Base-by-base conservation (phyloP, 2,797 vertebrate genomes). In the Coreius guichenoti region DNA sequence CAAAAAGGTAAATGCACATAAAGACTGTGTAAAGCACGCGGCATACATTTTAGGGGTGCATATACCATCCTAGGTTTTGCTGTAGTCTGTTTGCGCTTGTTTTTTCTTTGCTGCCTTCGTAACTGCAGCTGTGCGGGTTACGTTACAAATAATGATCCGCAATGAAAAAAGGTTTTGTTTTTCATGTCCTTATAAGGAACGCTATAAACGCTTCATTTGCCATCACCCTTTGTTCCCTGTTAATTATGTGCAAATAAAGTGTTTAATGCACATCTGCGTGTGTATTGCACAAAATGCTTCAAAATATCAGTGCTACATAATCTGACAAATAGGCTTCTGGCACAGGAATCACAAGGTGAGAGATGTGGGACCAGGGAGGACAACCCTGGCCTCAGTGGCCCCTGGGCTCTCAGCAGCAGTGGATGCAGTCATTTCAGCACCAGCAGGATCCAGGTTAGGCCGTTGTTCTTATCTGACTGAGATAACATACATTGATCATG, bases 331-430 rank as follows among this genome's bases (percentile, higher is more conserved):
- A 17, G 90, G 21, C 26, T 92, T 72, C 81, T 92, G 92, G 88
- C 74, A 85, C 84, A 85, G 83, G 74, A 72, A 89, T 82, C 75
- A 33, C 14, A 75, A 49, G 45, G 65, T 83, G 91, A 91, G 93
- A 93, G 93, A 99, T 99, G 98, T 99, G 98, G 98, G 98, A 99
- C 95, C 98, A 99, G 97, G 97, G 98, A 94, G 97, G 98, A 92
- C 98, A 99, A 86, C 98, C 98, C 94, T 99, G 98, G 98, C 97
- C 98, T 91, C 98, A 99, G 89, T 99, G 98, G 98, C 98, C 98
- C 92, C 93, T 99, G 94, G 98, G 98, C 94, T 80, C 84, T 23
- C 98, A 99, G 90, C 98, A 99, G 90, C 98, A 99, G 86, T 99
- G 98, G 98, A 99, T 99, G 98, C 98, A 99, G 93, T 98, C 98